Percentiles rank a stretch among this genome's conserved stretches.
Conservation (phyloP, 1,140 invertebrate species). For the Drosophila pseudoananassae region DNA sequence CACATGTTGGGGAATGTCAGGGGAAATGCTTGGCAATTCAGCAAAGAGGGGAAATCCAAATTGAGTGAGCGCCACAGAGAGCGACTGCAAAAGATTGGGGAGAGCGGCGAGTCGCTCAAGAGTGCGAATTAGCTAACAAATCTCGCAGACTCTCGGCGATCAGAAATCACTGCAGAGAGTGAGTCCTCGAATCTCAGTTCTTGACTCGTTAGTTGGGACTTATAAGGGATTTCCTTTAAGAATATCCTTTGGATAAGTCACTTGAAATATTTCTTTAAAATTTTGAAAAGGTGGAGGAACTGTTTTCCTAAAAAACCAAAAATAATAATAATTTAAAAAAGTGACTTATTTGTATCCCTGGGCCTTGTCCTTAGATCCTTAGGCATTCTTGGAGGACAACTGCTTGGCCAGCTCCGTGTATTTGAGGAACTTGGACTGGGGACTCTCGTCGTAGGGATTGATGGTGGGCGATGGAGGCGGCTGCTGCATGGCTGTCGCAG, state of each 20-base stretch:
- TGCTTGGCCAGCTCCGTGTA: slow-evolving; percentile 98
- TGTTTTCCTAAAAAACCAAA: too few relatives aligned
- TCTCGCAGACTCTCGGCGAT: slow-evolving; percentile 31
- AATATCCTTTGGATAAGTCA: too few relatives aligned
- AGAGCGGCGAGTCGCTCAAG: background rate
- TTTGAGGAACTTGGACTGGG: slow-evolving; percentile 98
- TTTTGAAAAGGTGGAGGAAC: too few relatives aligned
- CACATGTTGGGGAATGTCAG: slow-evolving; percentile 18
- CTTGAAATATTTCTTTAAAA: too few relatives aligned
- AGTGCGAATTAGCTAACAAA: background rate
- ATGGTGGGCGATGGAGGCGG: slow-evolving; percentile 84
- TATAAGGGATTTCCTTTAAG: background rate
- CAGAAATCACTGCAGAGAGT: slow-evolving; percentile 49
- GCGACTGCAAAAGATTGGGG: slow-evolving; percentile 21
- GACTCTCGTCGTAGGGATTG: slow-evolving; percentile 93
- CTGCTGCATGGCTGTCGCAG: slow-evolving; percentile 49
- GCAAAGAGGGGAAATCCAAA: slow-evolving; percentile 70
- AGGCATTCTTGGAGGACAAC: slow-evolving; percentile 97
- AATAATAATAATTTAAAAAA: too few relatives aligned
- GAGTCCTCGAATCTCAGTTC: background rate
- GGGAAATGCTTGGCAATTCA: slow-evolving; percentile 58
- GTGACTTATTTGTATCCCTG: too few relatives aligned
- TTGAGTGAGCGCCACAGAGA: slow-evolving; percentile 15
- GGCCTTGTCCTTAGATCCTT: slow-evolving; percentile 64
- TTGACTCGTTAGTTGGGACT: slow-evolving; percentile 11